Percentiles rank a stretch among this genome's conserved stretches.
phyloP scores from a whole-genome alignment of 2,113 vertebrate genomes.

The Chloropsis cyanopogon region DNA sequence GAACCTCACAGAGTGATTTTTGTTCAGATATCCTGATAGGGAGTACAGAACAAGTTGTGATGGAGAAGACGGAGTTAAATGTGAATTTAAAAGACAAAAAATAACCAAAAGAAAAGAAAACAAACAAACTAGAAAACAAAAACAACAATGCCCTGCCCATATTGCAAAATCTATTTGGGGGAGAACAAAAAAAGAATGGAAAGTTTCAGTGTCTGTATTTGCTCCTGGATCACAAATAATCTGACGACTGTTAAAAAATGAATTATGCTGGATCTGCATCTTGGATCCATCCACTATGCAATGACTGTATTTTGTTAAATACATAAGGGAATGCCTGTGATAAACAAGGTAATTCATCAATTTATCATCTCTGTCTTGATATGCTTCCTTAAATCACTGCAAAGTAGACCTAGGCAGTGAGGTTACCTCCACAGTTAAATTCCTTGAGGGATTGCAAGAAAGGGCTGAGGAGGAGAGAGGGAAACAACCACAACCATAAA shows the following conservation, averaged over 20 bases:
- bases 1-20: background rate
- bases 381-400: background rate
- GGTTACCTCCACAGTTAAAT: background rate
- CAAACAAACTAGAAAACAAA: too few species aligned
- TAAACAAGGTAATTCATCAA: background rate
- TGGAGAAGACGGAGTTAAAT: background rate
- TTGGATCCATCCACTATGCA: background rate
- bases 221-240: background rate
- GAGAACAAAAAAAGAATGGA: background rate
- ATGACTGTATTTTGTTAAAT: background rate
- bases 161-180: background rate
- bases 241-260: background rate
- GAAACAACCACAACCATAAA: background rate
- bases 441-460: background rate
- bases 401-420: background rate
- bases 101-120: fast-evolving
- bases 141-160: fast-evolving
- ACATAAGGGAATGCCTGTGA: background rate
- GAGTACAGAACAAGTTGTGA: background rate
- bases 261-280: background rate
- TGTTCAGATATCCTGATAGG: background rate
- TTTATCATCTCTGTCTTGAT: background rate
- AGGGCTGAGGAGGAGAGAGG: fast-evolving
- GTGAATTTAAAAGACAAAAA: background rate
- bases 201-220: background rate